Percentiles rank a stretch among this genome's conserved stretches.
Conservation (phyloP, 2,888 invertebrate species). For the Proisotoma minuta region DNA sequence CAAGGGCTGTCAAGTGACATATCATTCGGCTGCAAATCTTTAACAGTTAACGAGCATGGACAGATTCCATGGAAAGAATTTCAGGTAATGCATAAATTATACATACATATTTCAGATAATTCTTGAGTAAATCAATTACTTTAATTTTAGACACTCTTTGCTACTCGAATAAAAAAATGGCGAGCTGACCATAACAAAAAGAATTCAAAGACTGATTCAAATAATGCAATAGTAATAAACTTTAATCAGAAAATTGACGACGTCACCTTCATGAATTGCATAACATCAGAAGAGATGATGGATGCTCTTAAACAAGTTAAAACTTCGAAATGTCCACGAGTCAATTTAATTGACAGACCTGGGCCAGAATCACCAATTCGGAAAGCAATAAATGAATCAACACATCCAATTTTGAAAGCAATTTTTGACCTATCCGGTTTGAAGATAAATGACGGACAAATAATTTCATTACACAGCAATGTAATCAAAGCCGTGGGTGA, state of each 20-base stretch:
- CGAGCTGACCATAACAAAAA: background rate
- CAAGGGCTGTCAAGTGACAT: conserved; percentile 63
- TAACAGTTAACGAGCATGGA: conserved; percentile 75
- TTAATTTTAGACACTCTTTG: conserved; percentile 36
- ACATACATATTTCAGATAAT: background rate
- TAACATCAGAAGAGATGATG: conserved; percentile 18
- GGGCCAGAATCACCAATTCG: conserved; percentile 37
- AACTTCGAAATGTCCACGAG: conserved; percentile 21
- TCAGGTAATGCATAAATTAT: conserved; percentile 66
- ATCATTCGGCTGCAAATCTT: conserved; percentile 65
- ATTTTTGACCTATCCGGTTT: conserved; percentile 26
- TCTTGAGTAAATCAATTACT: background rate
- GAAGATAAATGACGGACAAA: conserved; percentile 24
- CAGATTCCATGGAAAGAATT: conserved; percentile 91
- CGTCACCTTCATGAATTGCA: conserved; percentile 26
- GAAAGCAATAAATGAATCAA: conserved; percentile 48
- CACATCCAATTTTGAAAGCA: conserved; percentile 45
- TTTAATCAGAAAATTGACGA: conserved; percentile 40
- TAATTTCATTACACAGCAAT: conserved; percentile 65
- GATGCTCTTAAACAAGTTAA: conserved; percentile 9
- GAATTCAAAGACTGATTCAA: background rate
- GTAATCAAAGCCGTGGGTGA: conserved; percentile 75
- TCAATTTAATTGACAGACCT: conserved; percentile 43
- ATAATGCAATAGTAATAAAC: conserved; percentile 3
- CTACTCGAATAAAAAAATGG: conserved; percentile 38